These are phyloP conservation scores for Catalaphyllia jardinei DNA, from an alignment of 64 coral and sea anemone genomes.

Conservation along the genomic window DNA sequence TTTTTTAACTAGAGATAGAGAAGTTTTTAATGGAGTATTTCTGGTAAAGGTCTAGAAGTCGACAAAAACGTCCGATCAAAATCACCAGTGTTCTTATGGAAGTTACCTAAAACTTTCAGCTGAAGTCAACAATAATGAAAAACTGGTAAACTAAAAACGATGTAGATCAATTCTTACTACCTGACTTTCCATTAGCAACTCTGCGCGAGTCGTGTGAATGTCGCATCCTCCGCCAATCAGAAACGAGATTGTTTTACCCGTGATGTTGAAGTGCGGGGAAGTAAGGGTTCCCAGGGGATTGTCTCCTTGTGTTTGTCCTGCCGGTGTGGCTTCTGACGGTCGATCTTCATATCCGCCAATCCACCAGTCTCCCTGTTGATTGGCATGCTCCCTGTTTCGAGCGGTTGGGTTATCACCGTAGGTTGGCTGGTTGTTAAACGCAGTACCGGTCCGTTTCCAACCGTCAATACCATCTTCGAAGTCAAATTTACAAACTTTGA, in stretches of 20 bases:
- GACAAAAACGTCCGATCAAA: too few species aligned
- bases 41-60: too few species aligned
- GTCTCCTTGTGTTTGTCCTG: conserved; percentile 34
- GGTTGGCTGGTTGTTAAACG: conserved; percentile 46
- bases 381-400: background rate
- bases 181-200: conserved; percentile 40
- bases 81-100: too few species aligned
- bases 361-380: conserved; percentile 50
- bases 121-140: too few species aligned
- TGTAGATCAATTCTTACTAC: background rate
- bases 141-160: too few species aligned
- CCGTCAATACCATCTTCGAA: conserved; percentile 40
- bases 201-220: conserved; percentile 11
- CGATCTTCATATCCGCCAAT: conserved; percentile 40
- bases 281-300: conserved; percentile 48
- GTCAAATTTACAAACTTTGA: conserved; percentile 28
- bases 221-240: conserved; percentile 70
- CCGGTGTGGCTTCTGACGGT: background rate
- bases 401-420: conserved; percentile 39
- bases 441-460: conserved; percentile 35
- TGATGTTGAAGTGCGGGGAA: conserved; percentile 29
- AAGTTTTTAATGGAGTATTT: too few species aligned
- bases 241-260: conserved; percentile 26
- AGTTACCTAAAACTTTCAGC: too few species aligned
- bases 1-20: too few species aligned